These are phyloP conservation scores for Junonia oenone DNA, from an alignment of 2,888 invertebrate species.

Conservation along the genomic window DNA sequence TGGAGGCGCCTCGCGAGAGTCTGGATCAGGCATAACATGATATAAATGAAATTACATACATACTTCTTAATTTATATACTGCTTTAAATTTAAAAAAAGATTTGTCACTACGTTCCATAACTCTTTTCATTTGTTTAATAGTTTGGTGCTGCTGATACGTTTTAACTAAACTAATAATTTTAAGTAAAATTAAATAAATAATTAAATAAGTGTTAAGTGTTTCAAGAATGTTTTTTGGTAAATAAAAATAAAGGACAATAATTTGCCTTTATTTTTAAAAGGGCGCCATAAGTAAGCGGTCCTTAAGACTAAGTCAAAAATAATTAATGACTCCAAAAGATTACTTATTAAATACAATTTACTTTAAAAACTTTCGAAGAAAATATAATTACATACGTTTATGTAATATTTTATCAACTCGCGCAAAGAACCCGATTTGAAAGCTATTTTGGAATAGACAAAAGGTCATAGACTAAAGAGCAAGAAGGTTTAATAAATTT, in stretches of 20 bases:
- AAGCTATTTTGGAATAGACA: slow-evolving; percentile 36
- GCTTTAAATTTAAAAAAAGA: slow-evolving; percentile 3
- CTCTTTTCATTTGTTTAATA: slow-evolving; percentile 30
- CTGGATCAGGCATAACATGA: too few relatives aligned
- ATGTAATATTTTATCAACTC: slow-evolving; percentile 44
- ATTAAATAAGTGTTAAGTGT: slow-evolving; percentile 20
- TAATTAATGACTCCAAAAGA: slow-evolving; percentile 57
- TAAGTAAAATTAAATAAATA: not conserved
- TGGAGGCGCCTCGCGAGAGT: too few relatives aligned
- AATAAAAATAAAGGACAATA: slow-evolving; percentile 38
- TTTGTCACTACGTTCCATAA: slow-evolving; percentile 1
- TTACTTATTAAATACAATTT: slow-evolving; percentile 48
- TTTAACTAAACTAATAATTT: slow-evolving; percentile 26
- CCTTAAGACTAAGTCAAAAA: slow-evolving; percentile 40
- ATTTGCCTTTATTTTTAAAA: slow-evolving; percentile 38
- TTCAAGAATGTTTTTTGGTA: slow-evolving; percentile 18
- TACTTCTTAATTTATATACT: too few relatives aligned
- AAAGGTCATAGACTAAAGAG: slow-evolving; percentile 52
- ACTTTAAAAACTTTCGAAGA: slow-evolving; percentile 60
- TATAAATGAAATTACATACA: too few relatives aligned
- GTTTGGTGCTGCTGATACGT: not conserved
- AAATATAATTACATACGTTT: slow-evolving; percentile 47
- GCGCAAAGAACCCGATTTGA: slow-evolving; percentile 52
- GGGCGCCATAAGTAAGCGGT: slow-evolving; percentile 43
- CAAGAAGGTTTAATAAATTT: slow-evolving; percentile 35